These are phyloP conservation scores for Zeus faber DNA, from an alignment of 2,113 vertebrate genomes.

Conservation along the genomic window DNA sequence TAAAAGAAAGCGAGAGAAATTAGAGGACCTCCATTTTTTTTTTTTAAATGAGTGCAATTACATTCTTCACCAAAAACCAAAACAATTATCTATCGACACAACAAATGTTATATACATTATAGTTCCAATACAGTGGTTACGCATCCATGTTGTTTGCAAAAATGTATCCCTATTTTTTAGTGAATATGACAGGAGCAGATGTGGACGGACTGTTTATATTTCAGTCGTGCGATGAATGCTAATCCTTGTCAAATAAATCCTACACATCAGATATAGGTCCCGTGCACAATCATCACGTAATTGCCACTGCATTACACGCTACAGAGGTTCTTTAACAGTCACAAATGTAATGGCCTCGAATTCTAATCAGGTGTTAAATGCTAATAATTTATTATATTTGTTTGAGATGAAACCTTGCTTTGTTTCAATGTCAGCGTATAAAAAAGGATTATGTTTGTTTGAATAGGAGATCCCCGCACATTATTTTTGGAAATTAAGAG, in stretches of 20 bases:
- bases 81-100: conserved; percentile 26
- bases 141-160: too few species aligned
- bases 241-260: too few species aligned
- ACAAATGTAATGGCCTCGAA: background rate
- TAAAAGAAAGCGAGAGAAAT: conserved; percentile 39
- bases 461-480: background rate
- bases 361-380: background rate
- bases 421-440: background rate
- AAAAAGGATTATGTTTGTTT: too few species aligned
- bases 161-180: too few species aligned
- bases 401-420: background rate
- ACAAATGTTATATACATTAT: conserved; percentile 13
- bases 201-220: too few species aligned
- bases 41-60: conserved; percentile 39
- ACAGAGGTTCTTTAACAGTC: background rate
- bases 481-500: conserved; percentile 5
- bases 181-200: too few species aligned
- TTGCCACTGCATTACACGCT: background rate
- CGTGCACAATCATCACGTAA: background rate
- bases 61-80: conserved; percentile 17
- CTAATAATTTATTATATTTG: background rate
- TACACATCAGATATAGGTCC: background rate
- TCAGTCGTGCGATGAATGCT: too few species aligned
- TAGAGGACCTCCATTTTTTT: conserved; percentile 37
- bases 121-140: too few species aligned